Evolutionary conservation across 37 sponge, comb jelly and placozoan species (phyloP).

Genomic region (Beroe ovata): DNA sequence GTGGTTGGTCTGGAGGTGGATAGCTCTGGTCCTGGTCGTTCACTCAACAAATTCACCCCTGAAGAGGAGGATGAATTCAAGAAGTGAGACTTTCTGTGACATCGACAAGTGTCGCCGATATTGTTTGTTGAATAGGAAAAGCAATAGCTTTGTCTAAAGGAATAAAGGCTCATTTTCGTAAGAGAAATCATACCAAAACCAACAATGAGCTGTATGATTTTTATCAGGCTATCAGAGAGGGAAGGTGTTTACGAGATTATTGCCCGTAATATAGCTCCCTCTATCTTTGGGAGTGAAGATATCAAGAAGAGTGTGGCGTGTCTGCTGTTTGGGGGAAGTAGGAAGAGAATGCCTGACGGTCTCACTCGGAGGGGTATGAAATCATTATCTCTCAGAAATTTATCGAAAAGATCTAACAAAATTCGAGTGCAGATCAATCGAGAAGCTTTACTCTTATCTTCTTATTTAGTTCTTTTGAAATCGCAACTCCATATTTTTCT

Average conservation of each 20-base stretch:
- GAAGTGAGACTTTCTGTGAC: slow-evolving; percentile 29
- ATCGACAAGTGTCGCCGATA: no score
- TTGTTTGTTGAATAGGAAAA: no score
- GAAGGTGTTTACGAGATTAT: slow-evolving; percentile 86
- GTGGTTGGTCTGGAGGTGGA: slow-evolving; percentile 91
- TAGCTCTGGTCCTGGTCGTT: slow-evolving; percentile 85
- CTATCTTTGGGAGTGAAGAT: slow-evolving; percentile 96
- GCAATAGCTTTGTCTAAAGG: no score
- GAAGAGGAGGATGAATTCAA: slow-evolving; percentile 88
- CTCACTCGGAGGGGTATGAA: slow-evolving; percentile 83
- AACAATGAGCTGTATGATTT: background rate
- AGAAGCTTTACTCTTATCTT: no score
- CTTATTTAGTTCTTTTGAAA: no score
- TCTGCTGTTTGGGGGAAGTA: slow-evolving; percentile 93
- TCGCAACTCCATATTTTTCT: no score
- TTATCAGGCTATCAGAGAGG: slow-evolving; percentile 74
- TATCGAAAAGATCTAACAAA: no score
- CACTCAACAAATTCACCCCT: slow-evolving; percentile 76
- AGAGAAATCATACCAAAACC: background rate
- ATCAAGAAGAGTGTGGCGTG: slow-evolving; percentile 97
- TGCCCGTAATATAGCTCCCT: slow-evolving; percentile 87
- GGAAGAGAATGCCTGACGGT: slow-evolving; percentile 97
- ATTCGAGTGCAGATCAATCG: no score
- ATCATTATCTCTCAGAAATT: no score
- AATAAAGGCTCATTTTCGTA: background rate